Evolutionary conservation across 2,113 vertebrate genomes (phyloP).

Genomic region (Oncorhynchus nerka): DNA sequence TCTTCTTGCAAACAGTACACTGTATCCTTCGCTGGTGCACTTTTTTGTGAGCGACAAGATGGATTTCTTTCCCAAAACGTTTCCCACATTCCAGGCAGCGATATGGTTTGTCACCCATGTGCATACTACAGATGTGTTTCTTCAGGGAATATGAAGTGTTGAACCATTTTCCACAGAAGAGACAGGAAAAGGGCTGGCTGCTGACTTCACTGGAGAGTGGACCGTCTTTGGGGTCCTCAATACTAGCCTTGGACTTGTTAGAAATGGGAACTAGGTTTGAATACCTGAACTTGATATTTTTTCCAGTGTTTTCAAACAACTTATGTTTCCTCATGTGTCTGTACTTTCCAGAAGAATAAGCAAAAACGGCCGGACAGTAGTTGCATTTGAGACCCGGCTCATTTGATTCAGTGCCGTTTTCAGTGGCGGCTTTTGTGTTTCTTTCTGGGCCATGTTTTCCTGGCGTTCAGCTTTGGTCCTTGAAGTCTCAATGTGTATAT

Average conservation of each 20-base stretch:
- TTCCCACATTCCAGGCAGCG: constrained; percentile 71
- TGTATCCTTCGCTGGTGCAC: constrained; percentile 69
- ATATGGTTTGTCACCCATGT: constrained; percentile 70
- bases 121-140: constrained; percentile 55
- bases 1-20: constrained; percentile 73
- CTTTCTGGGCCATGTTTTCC: constrained; percentile 25
- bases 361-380: constrained; percentile 66
- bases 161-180: constrained; percentile 67
- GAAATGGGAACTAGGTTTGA: constrained; percentile 4
- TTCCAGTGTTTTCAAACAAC: constrained; percentile 55
- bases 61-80: constrained; percentile 53
- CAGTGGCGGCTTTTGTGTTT: constrained; percentile 5
- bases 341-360: constrained; percentile 66
- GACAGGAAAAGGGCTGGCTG: constrained; percentile 42
- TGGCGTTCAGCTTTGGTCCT: constrained; percentile 12
- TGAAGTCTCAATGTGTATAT: constrained; percentile 31
- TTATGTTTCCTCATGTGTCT: constrained; percentile 72
- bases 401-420: background rate
- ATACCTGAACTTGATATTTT: constrained; percentile 43
- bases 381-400: constrained; percentile 53
- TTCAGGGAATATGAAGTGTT: constrained; percentile 28
- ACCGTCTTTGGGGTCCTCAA: constrained; percentile 14
- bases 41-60: constrained; percentile 66
- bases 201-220: constrained; percentile 1
- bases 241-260: background rate